Evolutionary conservation across 2,888 invertebrate species (phyloP), one percentile per base, ranked within the genome.

Genomic region (Augiades crinisus): DNA sequence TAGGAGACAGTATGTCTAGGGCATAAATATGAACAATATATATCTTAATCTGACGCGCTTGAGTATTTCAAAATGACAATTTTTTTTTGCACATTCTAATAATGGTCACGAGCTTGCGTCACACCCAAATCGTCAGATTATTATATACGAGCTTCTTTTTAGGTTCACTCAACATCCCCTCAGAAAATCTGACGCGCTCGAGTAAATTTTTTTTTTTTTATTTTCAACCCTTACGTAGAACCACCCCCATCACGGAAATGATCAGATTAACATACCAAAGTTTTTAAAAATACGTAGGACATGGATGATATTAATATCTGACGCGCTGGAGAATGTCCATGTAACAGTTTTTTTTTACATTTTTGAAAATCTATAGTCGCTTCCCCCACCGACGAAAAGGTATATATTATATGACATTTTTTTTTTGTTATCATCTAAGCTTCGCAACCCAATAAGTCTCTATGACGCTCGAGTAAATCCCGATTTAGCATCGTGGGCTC

Each of bases 51-150:
- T 54, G 51, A 47, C 50, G 56, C 56, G 53, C 56, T 54, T 21
- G 54, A 53, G 54, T 53, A 54, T 57, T 52, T 55, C 50, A 55
- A 59, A 54, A 55, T 56, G 58, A 49, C 36, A 52, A 54, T 33
- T 53, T 58, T 58, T 56, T 60, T 58, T 60, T 52, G 49, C 44
- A 47, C 44, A 51, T 54, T 54, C n/a, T 47, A 41, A 50, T 40
- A 56, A 53, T 47, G 54, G 44, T 51, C 56, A 21, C 44, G 49
- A 56, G 54, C 53, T 58, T 57, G 52, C 51, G 57, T 57, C 53
- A 38, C 57, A 56, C 56, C 53, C 36, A 52, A 60, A 57, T 58
- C 52, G 55, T 55, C 55, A 55, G 54, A 47, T 52, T 56, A 50
- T 37, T 54, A 24, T 37, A 47, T 37, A 19, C 22, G 37, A 51